Conservation (phyloP, 2,888 invertebrate species). For the Harpalus rufipes region DNA sequence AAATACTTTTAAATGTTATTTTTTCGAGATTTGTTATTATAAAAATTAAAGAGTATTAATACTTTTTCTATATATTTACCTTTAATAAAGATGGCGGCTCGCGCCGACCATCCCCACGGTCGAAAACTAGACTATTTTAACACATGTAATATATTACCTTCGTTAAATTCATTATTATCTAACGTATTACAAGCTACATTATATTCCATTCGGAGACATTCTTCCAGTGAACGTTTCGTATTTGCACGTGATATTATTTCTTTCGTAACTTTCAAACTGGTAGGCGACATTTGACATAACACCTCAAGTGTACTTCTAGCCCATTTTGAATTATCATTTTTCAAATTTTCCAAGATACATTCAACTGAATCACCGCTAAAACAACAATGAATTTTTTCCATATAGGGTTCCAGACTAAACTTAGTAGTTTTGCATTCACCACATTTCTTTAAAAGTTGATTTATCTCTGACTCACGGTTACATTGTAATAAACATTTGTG, state of each 20-base stretch:
- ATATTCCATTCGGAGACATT: constrained; percentile 95
- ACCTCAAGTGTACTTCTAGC: constrained; percentile 84
- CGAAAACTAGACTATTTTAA: too few relatives aligned
- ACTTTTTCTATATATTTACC: too few relatives aligned
- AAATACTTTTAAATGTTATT: too few relatives aligned
- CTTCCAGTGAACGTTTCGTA: constrained; percentile 77
- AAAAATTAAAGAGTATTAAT: too few relatives aligned
- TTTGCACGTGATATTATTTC: constrained; percentile 88
- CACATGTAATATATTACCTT: constrained; percentile 80
- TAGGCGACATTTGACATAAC: constrained; percentile 92
- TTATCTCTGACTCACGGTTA: constrained; percentile 78
- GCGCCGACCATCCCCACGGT: too few relatives aligned
- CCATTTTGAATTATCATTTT: constrained; percentile 90
- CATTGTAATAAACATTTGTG: constrained; percentile 82
- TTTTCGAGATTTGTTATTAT: too few relatives aligned
- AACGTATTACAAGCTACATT: constrained; percentile 85
- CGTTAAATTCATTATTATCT: constrained; percentile 88
- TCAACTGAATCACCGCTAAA: constrained; percentile 89
- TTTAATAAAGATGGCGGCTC: too few relatives aligned
- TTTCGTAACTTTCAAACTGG: constrained; percentile 93
- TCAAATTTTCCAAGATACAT: constrained; percentile 86
- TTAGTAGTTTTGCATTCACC: constrained; percentile 79
- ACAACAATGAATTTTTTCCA: constrained; percentile 87
- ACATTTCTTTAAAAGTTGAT: constrained; percentile 82
- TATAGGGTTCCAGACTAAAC: constrained; percentile 84